A percentile compares a stretch with the other conserved stretches of the same genome.
These are phyloP conservation scores for Ispidina lecontei DNA, from an alignment of 2,797 vertebrate genomes.

Conservation along the genomic window DNA sequence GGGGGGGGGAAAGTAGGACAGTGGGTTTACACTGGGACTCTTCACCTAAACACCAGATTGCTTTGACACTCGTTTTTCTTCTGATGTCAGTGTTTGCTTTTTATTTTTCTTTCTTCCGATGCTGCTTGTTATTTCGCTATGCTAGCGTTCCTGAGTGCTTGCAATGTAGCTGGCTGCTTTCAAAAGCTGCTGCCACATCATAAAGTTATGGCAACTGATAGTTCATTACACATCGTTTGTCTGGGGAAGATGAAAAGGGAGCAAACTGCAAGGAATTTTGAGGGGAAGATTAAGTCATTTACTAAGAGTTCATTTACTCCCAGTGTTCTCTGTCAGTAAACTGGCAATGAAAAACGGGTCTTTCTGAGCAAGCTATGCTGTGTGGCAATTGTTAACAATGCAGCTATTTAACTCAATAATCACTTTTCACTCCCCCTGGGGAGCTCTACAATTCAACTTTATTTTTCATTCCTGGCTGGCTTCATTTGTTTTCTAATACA, in stretches of 20 bases:
- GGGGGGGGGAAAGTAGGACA: background rate
- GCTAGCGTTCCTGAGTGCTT: background rate
- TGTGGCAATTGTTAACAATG: conserved; percentile 58
- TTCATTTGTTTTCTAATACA: conserved; percentile 71
- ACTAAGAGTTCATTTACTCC: background rate
- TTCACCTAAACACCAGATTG: background rate
- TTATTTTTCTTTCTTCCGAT: rapidly evolving
- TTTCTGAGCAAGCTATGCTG: conserved; percentile 9
- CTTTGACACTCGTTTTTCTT: background rate
- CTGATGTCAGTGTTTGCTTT: background rate
- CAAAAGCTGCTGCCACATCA: background rate
- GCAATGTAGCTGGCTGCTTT: background rate
- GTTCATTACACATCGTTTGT: background rate
- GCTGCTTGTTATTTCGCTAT: background rate
- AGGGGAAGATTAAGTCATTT: background rate
- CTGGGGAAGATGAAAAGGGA: background rate
- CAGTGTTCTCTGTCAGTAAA: conserved; percentile 6
- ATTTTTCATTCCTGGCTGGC: conserved; percentile 62
- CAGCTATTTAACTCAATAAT: conserved; percentile 71
- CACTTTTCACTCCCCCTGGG: conserved; percentile 65
- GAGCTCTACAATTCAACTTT: conserved; percentile 59
- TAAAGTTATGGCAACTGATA: background rate
- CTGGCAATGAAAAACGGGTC: conserved; percentile 44
- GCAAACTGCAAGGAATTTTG: background rate
- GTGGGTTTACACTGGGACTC: background rate